Percentiles rank a stretch among this genome's conserved stretches.
Conservation (phyloP, 2,113 vertebrate species). For the Cairina moschata region DNA sequence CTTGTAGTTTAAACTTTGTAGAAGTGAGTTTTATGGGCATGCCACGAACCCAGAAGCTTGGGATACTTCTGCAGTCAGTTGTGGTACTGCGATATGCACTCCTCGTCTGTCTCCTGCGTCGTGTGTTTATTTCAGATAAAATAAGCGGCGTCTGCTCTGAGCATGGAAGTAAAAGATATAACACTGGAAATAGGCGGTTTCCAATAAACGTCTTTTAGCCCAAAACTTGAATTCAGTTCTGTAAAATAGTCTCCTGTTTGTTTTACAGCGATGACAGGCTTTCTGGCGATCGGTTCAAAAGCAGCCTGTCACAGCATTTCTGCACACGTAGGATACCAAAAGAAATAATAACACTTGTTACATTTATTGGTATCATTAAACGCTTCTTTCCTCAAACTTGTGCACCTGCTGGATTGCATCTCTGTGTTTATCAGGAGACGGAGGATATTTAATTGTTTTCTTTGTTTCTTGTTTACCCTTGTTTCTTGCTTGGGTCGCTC, state of each 20-base stretch:
- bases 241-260: not conserved
- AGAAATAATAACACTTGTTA: not conserved
- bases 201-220: not conserved
- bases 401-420: not conserved
- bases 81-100: not conserved
- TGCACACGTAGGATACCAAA: rapidly evolving
- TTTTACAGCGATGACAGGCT: not conserved
- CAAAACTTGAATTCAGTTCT: not conserved
- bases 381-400: not conserved
- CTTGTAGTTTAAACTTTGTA: not conserved
- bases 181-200: not conserved
- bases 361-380: not conserved
- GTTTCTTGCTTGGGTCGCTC: not conserved
- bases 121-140: not conserved
- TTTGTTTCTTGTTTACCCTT: not conserved
- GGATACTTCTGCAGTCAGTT: not conserved
- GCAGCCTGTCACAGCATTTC: not conserved
- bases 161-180: not conserved
- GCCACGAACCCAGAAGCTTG: not conserved
- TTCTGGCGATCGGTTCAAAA: not conserved
- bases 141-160: not conserved
- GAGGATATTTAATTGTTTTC: not conserved
- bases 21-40: not conserved
- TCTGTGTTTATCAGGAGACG: not conserved
- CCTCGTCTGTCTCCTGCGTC: not conserved